Base-by-base conservation (phyloP, 2,888 invertebrate genomes). In the Adineta ricciae region DNA sequence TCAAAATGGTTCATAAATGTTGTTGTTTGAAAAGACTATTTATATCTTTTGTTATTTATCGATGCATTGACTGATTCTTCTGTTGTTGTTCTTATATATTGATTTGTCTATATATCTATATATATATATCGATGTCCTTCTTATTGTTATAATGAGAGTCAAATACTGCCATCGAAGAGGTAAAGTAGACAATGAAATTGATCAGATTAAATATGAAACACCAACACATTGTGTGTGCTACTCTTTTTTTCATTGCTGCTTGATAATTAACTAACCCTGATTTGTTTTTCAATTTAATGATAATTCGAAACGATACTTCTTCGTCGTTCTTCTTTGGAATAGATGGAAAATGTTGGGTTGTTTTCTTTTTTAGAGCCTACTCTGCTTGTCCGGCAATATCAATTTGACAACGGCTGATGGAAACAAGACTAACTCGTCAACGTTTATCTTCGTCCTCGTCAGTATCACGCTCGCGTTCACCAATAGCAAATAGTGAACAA, bases 21-120 rank as follows among this genome's bases (percentile, higher is more conserved):
- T 64, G 64, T 64, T 64, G 64, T 32, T 64, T 19, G 27, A 11
- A 64, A 64, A 64, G 27, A 32, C 14, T 64, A 64, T 64, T 64
- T 64, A 64, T 64, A 19, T 36, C 32, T 36, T 64, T 64, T 64
- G 64, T 64, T 64, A 64, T 64, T 64, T 11, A 46, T 46, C 5
- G 5, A 46, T 46, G 46, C 46, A 46, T 46, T 8, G 5, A 46
- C 46, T 46, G 19, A 64, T 32, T 64, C 64, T 64, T 64, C 64
- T 64, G 64, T 64, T 64, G 64, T 64, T 64, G 64, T 64, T 32
- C 64, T 64, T 64, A 64, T n/a, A n/a, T 64, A 64, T 64, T 64
- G 64, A 64, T 32, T 64, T 64, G 64, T 64, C 64, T 64, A 64
- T 64, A 64, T 19, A 64, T n/a, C n/a, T 56, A 27, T 32, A 64